A percentile compares a stretch with the other conserved stretches of the same genome.
Conservation (phyloP, 1,140 invertebrate species). For the Zelostemma sp. region DNA sequence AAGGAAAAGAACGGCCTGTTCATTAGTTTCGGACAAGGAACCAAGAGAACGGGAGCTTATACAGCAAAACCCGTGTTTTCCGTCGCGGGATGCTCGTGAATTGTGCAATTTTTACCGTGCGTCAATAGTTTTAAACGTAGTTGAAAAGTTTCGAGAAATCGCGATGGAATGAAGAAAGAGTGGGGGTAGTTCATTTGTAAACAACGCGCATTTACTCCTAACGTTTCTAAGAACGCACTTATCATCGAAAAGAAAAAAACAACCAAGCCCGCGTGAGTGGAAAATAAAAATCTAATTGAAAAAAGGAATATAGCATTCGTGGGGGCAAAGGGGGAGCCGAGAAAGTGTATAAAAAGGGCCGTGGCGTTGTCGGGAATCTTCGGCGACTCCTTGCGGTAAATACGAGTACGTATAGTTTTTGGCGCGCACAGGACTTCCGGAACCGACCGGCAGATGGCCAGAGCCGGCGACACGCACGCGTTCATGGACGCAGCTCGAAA, state of each 20-base stretch:
- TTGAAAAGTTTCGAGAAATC: neutral
- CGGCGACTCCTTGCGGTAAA: no score
- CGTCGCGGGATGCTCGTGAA: neutral
- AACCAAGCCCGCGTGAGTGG: no score
- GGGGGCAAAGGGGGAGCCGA: no score
- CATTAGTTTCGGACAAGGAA: conserved; percentile 60
- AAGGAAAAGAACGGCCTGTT: conserved; percentile 55
- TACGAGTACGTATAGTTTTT: conserved; percentile 46
- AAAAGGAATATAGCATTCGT: no score
- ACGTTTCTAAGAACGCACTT: no score
- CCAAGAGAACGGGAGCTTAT: conserved; percentile 50
- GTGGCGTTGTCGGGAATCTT: no score
- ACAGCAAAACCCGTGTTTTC: neutral
- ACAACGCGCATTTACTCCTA: no score
- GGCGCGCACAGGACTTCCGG: conserved; percentile 53
- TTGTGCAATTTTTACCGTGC: neutral
- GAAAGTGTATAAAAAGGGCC: no score
- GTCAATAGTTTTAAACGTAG: neutral
- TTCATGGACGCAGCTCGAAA: conserved; percentile 22
- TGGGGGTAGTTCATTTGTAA: no score
- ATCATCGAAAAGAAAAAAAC: no score
- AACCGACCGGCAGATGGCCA: conserved; percentile 63
- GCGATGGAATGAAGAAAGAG: no score
- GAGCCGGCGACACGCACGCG: conserved; percentile 52
- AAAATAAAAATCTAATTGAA: no score